Base-by-base conservation (phyloP, 2,888 invertebrate species). In the Pristionchus fissidentatus region DNA sequence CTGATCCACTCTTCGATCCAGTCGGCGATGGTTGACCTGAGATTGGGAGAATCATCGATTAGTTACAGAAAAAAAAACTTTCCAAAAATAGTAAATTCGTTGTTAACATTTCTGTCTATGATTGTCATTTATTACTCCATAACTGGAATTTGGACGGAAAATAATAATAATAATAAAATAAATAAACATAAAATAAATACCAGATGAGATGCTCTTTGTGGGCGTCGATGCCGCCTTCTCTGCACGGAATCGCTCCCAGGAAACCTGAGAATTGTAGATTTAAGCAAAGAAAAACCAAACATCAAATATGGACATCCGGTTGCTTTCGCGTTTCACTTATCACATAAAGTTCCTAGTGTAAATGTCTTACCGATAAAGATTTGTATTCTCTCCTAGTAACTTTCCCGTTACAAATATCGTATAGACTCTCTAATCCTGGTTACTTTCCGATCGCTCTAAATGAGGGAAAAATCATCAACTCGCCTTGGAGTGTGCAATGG, bases 401-500 rank as follows among this genome's bases (percentile, higher is more conserved):
- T n/a, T 10, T 4, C 19, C 32, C 13, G 15, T 10, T 32, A 4
- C 62, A 10, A 32, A n/a, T n/a, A n/a, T n/a, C n/a, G n/a, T n/a
- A n/a, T n/a, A n/a, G n/a, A n/a, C n/a, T n/a, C n/a, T n/a, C n/a
- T n/a, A n/a, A n/a, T n/a, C n/a, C n/a, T n/a, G n/a, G n/a, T n/a
- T n/a, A n/a, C n/a, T n/a, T n/a, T n/a, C n/a, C n/a, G n/a, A n/a
- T n/a, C n/a, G n/a, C n/a, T n/a, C n/a, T n/a, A n/a, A n/a, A n/a
- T n/a, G n/a, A n/a, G n/a, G n/a, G 19, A 49, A 19, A 49, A 43
- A 73, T 41, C 10, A 15, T 22, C 19, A 15, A 13, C 19, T 32
- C 22, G 96, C 98, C 95, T 98, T 98, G 1, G 98, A 98, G 94
- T 99, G 99, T 1, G 99, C 97, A 91, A 99, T 99, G 66, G 99